These are phyloP conservation scores for Sinonovacula constricta DNA, from an alignment of 1,140 invertebrate species.

Conservation along the genomic window DNA sequence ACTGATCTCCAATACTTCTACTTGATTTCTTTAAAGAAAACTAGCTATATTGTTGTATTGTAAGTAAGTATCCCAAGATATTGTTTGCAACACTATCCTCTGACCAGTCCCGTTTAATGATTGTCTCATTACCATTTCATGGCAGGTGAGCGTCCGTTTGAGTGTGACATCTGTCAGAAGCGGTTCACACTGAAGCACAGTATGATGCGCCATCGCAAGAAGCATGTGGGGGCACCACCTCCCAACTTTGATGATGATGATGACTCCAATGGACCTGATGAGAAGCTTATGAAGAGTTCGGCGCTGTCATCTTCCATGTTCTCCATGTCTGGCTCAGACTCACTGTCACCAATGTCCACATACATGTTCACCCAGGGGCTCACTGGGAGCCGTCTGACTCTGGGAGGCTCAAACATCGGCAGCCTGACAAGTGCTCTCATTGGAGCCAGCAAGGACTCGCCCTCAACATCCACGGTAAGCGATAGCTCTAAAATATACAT, in stretches of 20 bases:
- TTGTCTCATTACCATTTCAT: no score
- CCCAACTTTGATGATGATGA: slow-evolving; percentile 54
- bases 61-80: no score
- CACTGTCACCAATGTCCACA: no score
- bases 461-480: neutral
- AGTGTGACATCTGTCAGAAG: slow-evolving; percentile 82
- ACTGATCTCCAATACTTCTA: no score
- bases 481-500: neutral
- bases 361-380: slow-evolving; percentile 36
- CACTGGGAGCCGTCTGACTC: slow-evolving; percentile 1
- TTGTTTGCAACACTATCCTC: no score
- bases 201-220: slow-evolving; percentile 94
- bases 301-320: no score
- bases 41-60: no score
- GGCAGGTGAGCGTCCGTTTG: slow-evolving; percentile 75
- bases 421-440: neutral
- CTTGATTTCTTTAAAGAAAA: no score
- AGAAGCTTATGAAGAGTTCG: no score
- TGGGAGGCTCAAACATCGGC: slow-evolving; percentile 25
- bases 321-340: no score
- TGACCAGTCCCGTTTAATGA: no score
- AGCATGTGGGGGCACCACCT: slow-evolving; percentile 54
- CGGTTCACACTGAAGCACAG: slow-evolving; percentile 95
- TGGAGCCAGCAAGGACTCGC: neutral
- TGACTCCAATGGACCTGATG: slow-evolving; percentile 38